Evolutionary conservation across 2,888 invertebrate species (phyloP).

Genomic region (Pherbina coryleti): DNA sequence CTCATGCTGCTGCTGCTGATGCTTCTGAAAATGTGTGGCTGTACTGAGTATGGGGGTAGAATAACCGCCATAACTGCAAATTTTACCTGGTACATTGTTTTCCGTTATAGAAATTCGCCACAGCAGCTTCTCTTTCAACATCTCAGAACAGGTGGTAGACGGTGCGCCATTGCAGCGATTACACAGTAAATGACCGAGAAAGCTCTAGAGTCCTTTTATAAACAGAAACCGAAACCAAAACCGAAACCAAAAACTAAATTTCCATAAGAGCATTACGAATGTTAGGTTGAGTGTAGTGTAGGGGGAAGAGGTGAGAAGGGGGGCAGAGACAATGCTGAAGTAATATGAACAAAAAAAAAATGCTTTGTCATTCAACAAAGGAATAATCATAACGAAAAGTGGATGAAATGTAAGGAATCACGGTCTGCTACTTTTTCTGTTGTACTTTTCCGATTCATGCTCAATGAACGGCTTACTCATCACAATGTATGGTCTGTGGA

Average conservation of each 20-base stretch:
- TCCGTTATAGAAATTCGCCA: background rate
- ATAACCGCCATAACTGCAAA: no score
- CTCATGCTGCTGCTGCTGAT: background rate
- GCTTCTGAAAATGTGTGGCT: background rate
- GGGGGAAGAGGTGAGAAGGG: background rate
- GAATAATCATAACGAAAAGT: background rate
- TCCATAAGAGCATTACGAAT: background rate
- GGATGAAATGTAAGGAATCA: background rate
- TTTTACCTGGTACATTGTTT: no score
- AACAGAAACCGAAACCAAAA: conserved; percentile 22
- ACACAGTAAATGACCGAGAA: conserved; percentile 12
- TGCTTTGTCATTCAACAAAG: conserved; percentile 8
- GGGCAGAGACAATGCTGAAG: background rate
- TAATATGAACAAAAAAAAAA: background rate
- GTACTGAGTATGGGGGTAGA: background rate
- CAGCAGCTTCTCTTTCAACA: background rate
- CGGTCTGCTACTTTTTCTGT: background rate
- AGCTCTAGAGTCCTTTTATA: conserved; percentile 18
- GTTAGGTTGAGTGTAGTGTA: background rate
- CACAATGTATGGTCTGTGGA: no score
- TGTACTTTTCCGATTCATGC: no score
- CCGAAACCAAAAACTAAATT: conserved; percentile 18
- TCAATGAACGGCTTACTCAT: no score
- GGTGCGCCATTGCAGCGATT: conserved; percentile 13
- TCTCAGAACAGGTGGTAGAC: background rate